Evolutionary conservation across 2,888 invertebrate genomes (phyloP).

Genomic region (Agrotis clavis): DNA sequence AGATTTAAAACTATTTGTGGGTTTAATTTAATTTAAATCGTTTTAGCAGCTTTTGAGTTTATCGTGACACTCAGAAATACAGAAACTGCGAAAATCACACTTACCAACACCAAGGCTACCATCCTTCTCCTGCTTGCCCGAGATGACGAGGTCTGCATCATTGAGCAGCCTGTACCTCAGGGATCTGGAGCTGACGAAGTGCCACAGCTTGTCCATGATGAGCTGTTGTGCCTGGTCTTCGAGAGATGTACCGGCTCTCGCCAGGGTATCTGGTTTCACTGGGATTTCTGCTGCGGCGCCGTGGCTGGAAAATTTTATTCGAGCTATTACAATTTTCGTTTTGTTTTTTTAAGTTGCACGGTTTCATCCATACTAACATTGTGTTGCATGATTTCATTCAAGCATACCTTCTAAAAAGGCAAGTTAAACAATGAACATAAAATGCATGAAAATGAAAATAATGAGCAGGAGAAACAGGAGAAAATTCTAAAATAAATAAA

Average conservation of each 20-base stretch:
- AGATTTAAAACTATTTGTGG: no score
- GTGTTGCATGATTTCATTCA: no score
- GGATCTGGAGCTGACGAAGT: slow-evolving; percentile 94
- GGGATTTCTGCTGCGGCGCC: slow-evolving; percentile 85
- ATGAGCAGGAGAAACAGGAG: neutral
- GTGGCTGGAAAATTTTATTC: slow-evolving; percentile 75
- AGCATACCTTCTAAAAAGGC: no score
- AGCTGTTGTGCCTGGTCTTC: slow-evolving; percentile 92
- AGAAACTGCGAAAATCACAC: slow-evolving; percentile 52
- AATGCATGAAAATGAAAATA: neutral
- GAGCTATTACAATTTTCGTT: neutral
- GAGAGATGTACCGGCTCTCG: slow-evolving; percentile 90
- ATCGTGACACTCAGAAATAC: no score
- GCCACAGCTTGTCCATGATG: slow-evolving; percentile 94
- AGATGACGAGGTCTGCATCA: slow-evolving; percentile 94
- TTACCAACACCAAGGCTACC: slow-evolving; percentile 93
- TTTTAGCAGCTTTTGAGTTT: no score
- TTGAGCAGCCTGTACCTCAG: slow-evolving; percentile 95
- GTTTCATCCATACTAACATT: no score
- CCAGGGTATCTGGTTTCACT: slow-evolving; percentile 91
- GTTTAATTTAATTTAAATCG: no score
- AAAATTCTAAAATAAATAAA: no score
- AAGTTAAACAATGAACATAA: no score
- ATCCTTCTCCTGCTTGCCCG: slow-evolving; percentile 93
- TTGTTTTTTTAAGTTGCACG: no score